phyloP scores from a whole-genome alignment of 2,888 invertebrate species.

The Phasia obesa region DNA sequence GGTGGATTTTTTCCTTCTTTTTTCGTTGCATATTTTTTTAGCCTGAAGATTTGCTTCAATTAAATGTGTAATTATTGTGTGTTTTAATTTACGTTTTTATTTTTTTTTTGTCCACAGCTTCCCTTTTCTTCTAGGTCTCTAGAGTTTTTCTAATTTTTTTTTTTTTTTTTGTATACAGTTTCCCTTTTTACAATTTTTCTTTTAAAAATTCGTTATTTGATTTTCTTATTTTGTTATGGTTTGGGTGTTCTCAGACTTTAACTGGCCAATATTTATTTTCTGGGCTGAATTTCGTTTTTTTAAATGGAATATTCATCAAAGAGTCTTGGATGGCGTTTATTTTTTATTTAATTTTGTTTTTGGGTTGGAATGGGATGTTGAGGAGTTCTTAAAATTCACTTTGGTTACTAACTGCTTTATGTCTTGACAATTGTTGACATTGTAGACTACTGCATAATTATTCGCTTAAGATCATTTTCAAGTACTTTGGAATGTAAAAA shows the following conservation, averaged over 20 bases:
- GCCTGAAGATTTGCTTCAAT: slow-evolving; percentile 77
- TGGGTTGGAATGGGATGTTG: neutral
- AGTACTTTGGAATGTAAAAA: slow-evolving; percentile 27
- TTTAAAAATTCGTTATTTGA: slow-evolving; percentile 73
- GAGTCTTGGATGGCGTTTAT: slow-evolving; percentile 36
- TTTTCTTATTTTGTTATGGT: slow-evolving; percentile 76
- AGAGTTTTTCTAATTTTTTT: slow-evolving; percentile 73
- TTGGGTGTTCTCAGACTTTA: slow-evolving; percentile 72
- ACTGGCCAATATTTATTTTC: slow-evolving; percentile 63
- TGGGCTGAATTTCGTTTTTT: slow-evolving; percentile 26
- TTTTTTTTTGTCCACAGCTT: slow-evolving; percentile 20
- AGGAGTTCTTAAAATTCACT: slow-evolving; percentile 32
- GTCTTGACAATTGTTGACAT: slow-evolving; percentile 35
- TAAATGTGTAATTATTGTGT: slow-evolving; percentile 82
- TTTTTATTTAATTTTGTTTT: slow-evolving; percentile 72
- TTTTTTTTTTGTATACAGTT: slow-evolving; percentile 68
- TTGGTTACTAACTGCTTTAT: slow-evolving; percentile 48
- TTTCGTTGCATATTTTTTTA: slow-evolving; percentile 38
- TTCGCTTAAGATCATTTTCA: slow-evolving; percentile 58
- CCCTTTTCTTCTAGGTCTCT: slow-evolving; percentile 60
- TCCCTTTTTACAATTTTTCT: slow-evolving; percentile 33
- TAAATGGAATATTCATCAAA: slow-evolving; percentile 73
- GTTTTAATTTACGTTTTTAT: slow-evolving; percentile 69
- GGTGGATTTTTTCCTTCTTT: slow-evolving; percentile 44
- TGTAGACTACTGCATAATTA: slow-evolving; percentile 70